A percentile compares a stretch with the other conserved stretches of the same genome.
phyloP scores from a whole-genome alignment of 2,113 vertebrate species.

The Rhegmatorhina hoffmannsi region DNA sequence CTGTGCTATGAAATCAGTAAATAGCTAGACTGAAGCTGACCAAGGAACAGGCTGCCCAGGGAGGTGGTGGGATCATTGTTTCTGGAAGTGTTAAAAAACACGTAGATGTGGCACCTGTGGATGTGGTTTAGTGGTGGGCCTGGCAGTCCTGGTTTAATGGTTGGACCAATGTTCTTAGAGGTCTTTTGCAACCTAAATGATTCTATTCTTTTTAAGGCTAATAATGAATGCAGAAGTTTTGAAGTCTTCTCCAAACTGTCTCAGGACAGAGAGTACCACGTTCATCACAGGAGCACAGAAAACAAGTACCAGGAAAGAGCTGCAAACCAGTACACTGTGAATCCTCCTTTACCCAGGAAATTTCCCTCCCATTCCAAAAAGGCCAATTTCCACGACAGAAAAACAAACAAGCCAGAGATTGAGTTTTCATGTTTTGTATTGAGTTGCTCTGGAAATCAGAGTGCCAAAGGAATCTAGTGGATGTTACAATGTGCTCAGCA shows the following conservation, averaged over 20 bases:
- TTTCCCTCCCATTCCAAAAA: neutral
- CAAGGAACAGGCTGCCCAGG: neutral
- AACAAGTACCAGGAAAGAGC: neutral
- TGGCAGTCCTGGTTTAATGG: neutral
- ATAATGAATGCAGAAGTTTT: neutral
- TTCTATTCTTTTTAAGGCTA: neutral
- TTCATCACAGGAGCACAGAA: neutral
- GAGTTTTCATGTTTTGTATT: neutral
- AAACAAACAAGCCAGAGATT: neutral
- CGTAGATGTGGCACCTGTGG: neutral
- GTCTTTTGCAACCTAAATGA: fast-evolving
- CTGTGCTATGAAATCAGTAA: neutral
- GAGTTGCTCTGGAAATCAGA: neutral
- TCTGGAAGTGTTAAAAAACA: neutral
- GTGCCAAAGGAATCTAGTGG: neutral
- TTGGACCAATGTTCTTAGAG: neutral
- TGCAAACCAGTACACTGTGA: neutral
- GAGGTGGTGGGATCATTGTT: neutral
- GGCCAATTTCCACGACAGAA: fast-evolving
- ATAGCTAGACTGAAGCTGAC: neutral
- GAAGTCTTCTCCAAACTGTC: neutral
- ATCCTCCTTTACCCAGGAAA: neutral
- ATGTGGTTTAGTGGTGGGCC: neutral
- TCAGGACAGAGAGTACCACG: neutral
- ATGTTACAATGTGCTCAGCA: neutral